phyloP scores from a whole-genome alignment of 35 echinoderm and acorn worm genomes.

The Apostichopus californicus region DNA sequence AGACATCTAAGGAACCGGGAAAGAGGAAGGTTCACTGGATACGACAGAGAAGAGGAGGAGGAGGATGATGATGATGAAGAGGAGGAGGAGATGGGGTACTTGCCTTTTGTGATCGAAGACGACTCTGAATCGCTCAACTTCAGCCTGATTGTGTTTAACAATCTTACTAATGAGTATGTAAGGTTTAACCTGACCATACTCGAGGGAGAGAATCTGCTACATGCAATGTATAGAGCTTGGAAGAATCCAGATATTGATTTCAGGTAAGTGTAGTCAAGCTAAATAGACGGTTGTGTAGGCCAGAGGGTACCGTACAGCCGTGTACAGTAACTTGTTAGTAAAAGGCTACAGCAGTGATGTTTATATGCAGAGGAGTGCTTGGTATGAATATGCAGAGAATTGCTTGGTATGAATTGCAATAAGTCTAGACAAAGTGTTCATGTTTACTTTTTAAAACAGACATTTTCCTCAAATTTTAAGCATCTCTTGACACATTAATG shows the following conservation, averaged over 20 bases:
- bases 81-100: background rate
- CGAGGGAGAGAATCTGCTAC: background rate
- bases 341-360: too few relatives aligned
- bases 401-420: too few relatives aligned
- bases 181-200: constrained; percentile 6
- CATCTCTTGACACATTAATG: too few relatives aligned
- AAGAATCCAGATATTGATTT: constrained; percentile 7
- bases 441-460: too few relatives aligned
- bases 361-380: too few relatives aligned
- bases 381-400: too few relatives aligned
- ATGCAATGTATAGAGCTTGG: background rate
- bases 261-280: background rate
- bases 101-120: background rate
- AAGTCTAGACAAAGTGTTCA: too few relatives aligned
- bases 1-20: background rate
- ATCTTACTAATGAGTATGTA: background rate
- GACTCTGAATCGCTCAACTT: background rate
- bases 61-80: background rate
- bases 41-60: background rate
- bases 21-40: background rate
- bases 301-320: too few relatives aligned
- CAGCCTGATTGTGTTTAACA: background rate
- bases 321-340: too few relatives aligned
- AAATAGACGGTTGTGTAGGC: background rate
- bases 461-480: too few relatives aligned